phyloP scores from a whole-genome alignment of 2,797 vertebrate genomes.

The Hemibagrus guttatus region DNA sequence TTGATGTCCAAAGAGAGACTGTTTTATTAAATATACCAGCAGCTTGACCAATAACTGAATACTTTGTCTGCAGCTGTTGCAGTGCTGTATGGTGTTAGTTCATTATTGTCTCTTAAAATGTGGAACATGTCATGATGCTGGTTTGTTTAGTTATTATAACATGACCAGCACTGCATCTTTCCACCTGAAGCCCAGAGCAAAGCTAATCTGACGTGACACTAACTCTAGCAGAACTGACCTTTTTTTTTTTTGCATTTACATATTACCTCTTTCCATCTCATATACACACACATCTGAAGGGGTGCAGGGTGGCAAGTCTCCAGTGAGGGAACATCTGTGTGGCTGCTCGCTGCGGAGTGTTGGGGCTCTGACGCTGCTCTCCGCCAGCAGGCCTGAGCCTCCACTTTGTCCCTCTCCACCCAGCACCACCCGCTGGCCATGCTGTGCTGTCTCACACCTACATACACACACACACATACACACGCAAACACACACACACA shows the following conservation, averaged over 20 bases:
- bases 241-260: slow-evolving; percentile 15
- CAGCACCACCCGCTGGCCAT: slow-evolving; percentile 52
- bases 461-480: slow-evolving; percentile 26
- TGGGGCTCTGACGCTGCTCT: slow-evolving; percentile 40
- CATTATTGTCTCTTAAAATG: not conserved
- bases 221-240: not conserved
- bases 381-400: slow-evolving; percentile 51
- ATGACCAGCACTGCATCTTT: not conserved
- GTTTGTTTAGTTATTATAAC: not conserved
- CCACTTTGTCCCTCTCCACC: slow-evolving; percentile 39
- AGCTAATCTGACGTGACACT: not conserved
- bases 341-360: slow-evolving; percentile 33
- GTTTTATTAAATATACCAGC: not conserved
- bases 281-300: not conserved
- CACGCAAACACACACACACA: slow-evolving; percentile 31
- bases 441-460: slow-evolving; percentile 50
- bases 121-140: not conserved
- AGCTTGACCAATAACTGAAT: not conserved
- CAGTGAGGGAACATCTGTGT: slow-evolving; percentile 51
- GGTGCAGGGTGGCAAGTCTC: slow-evolving; percentile 36
- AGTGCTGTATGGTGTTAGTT: not conserved
- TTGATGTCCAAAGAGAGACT: not conserved
- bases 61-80: not conserved
- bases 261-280: not conserved
- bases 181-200: not conserved